These are phyloP conservation scores for Crax fasciolata DNA, from an alignment of 2,797 vertebrate genomes.

Conservation along the genomic window DNA sequence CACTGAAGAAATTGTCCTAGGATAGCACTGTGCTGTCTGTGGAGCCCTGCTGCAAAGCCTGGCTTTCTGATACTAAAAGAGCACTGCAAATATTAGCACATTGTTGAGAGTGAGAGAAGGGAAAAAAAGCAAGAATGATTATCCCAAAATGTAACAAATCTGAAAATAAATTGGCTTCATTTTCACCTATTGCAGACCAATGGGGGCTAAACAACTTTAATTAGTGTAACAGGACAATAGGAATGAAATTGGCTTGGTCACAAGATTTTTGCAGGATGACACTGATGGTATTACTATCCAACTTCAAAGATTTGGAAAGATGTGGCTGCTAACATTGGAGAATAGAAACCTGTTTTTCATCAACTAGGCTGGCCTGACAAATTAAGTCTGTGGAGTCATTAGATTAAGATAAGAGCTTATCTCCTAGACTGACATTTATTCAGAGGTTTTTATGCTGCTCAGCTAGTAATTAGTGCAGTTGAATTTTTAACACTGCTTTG, in stretches of 20 bases:
- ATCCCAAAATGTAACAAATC: conserved; percentile 75
- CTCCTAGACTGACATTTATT: conserved; percentile 96
- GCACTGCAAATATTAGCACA: conserved; percentile 46
- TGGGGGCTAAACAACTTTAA: conserved; percentile 79
- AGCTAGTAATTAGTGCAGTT: conserved; percentile 93
- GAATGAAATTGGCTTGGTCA: conserved; percentile 87
- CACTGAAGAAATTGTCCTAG: conserved; percentile 5
- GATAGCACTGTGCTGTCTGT: background rate
- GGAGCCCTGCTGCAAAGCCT: conserved; percentile 54
- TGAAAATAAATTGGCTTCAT: conserved; percentile 80
- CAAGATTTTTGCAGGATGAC: conserved; percentile 88
- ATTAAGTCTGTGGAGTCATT: conserved; percentile 97
- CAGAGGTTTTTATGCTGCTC: conserved; percentile 91
- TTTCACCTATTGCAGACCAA: conserved; percentile 78
- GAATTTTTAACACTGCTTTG: conserved; percentile 88
- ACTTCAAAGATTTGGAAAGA: conserved; percentile 92
- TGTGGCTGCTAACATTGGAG: conserved; percentile 90
- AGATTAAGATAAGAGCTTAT: conserved; percentile 99
- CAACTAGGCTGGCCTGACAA: conserved; percentile 94
- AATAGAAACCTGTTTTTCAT: conserved; percentile 92
- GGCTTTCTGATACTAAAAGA: conserved; percentile 43
- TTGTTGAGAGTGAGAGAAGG: background rate
- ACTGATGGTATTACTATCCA: conserved; percentile 85
- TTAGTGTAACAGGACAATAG: conserved; percentile 86
- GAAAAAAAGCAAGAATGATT: conserved; percentile 30